phyloP scores from a whole-genome alignment of 2,888 invertebrate species.

The Acronicta aceris region DNA sequence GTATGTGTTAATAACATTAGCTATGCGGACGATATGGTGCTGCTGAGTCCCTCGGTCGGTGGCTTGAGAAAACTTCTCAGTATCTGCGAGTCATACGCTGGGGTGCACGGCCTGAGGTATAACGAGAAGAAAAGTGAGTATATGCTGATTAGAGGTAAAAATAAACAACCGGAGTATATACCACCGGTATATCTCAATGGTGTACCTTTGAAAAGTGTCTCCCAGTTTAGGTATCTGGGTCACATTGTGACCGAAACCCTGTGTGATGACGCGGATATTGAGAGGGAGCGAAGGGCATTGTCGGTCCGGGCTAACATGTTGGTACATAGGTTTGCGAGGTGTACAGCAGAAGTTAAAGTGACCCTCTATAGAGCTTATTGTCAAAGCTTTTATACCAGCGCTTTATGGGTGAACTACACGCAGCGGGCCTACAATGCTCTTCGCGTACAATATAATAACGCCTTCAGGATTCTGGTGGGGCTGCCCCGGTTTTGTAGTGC shows the following conservation, averaged over 20 bases:
- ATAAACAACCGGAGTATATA: conserved; percentile 2
- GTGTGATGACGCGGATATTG: conserved; percentile 10
- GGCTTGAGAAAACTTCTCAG: conserved; percentile 1
- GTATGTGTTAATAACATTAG: conserved; percentile 5
- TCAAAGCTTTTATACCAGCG: conserved; percentile 5
- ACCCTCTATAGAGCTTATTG: conserved; percentile 2
- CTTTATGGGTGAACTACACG: background rate
- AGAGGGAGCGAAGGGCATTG: conserved; percentile 19
- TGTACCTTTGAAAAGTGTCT: background rate
- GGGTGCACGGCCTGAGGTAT: conserved; percentile 6
- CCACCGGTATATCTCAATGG: background rate
- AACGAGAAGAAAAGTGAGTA: conserved; percentile 4
- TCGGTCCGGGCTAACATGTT: conserved; percentile 32
- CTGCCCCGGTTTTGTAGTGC: conserved; percentile 1
- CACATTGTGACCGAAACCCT: conserved; percentile 16
- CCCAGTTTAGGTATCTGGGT: conserved; percentile 13
- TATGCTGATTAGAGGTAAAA: conserved; percentile 1
- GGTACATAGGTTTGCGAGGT: conserved; percentile 32
- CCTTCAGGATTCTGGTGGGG: conserved; percentile 1
- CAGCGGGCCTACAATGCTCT: conserved; percentile 4
- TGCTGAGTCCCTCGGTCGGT: conserved; percentile 3
- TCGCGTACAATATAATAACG: conserved; percentile 4
- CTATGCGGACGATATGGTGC: conserved; percentile 9
- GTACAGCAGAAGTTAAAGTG: conserved; percentile 6
- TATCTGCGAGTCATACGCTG: conserved; percentile 4